Conservation (phyloP, 2,113 vertebrate genomes). For the Corvus cornix region DNA sequence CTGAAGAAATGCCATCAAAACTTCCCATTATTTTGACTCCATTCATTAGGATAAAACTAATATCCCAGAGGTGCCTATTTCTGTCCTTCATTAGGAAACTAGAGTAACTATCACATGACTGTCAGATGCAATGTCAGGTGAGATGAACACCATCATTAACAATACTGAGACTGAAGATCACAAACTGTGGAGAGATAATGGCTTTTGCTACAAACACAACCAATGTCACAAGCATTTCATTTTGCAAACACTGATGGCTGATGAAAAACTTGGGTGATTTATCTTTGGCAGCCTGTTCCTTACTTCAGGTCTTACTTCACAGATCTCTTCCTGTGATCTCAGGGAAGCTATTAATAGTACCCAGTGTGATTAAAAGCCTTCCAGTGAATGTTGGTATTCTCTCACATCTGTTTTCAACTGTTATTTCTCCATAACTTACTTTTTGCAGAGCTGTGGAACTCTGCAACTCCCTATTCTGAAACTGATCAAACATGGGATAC, state of each 20-base stretch:
- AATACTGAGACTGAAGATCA: not conserved
- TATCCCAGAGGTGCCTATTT: not conserved
- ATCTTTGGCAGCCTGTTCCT: not conserved
- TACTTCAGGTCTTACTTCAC: not conserved
- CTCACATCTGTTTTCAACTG: not conserved
- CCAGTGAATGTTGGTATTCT: not conserved
- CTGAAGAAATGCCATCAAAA: not conserved
- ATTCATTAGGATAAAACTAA: not conserved
- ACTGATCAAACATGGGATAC: not conserved
- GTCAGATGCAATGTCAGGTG: not conserved
- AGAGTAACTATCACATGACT: not conserved
- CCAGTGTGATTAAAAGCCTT: not conserved
- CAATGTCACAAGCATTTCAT: not conserved
- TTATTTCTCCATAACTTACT: not conserved
- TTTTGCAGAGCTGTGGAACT: not conserved
- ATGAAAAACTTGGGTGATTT: not conserved
- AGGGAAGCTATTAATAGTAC: not conserved
- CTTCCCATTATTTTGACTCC: not conserved
- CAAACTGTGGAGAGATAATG: not conserved
- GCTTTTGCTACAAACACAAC: not conserved
- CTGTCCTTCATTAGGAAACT: not conserved
- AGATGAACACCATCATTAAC: not conserved
- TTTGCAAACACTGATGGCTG: not conserved
- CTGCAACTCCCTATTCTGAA: not conserved
- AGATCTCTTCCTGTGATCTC: not conserved